A percentile compares a stretch with the other conserved stretches of the same genome.
Conservation (phyloP, 2,888 invertebrate species). For the Platycheirus rosarum region DNA sequence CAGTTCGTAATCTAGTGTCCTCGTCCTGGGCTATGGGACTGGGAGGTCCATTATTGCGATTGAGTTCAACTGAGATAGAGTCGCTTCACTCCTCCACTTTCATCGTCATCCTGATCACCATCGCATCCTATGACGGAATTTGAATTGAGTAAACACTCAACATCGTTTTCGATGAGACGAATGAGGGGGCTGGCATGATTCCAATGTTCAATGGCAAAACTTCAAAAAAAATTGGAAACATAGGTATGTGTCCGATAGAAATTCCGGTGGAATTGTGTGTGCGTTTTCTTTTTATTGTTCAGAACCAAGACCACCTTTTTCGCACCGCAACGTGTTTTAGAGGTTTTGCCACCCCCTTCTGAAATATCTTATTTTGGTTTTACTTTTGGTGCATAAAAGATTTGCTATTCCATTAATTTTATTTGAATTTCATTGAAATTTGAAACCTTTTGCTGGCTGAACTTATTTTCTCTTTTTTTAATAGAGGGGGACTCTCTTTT, state of each 20-base stretch:
- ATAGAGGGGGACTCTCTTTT: conserved; percentile 62
- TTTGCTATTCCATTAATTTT: conserved; percentile 73
- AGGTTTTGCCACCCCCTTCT: conserved; percentile 4
- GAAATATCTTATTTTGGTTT: not conserved
- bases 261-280: conserved; percentile 43
- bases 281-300: conserved; percentile 56
- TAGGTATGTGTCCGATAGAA: conserved; percentile 33
- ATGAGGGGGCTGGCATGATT: conserved; percentile 54
- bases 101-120: not conserved
- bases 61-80: conserved; percentile 64
- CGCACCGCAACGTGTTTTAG: not conserved
- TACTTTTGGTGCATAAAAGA: conserved; percentile 66
- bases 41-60: conserved; percentile 67
- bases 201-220: conserved; percentile 52
- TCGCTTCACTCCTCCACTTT: conserved; percentile 26
- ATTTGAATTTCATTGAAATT: conserved; percentile 74
- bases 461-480: conserved; percentile 40
- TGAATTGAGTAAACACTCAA: conserved; percentile 49
- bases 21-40: no score
- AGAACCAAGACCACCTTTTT: conserved; percentile 29
- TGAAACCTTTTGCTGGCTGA: conserved; percentile 64
- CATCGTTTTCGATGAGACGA: no score
- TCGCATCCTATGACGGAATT: conserved; percentile 25
- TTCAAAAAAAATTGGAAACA: conserved; percentile 18
- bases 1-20: conserved; percentile 46